phyloP scores from a whole-genome alignment of 2,797 vertebrate species.

The Orientallactaga sibirica region DNA sequence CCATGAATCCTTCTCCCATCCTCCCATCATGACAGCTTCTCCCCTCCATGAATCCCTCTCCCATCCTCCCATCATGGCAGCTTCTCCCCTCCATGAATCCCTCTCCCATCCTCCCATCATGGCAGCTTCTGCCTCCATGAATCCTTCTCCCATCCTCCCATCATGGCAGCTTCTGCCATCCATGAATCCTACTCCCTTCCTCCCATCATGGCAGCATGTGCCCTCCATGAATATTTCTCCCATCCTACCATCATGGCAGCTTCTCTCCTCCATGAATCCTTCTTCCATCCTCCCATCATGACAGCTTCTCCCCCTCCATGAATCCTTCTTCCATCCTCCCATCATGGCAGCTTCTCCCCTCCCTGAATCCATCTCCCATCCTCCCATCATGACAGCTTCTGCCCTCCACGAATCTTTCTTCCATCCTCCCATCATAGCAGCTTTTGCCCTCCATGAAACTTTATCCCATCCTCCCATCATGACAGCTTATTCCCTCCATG shows the following conservation, averaged over 20 bases:
- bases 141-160: background rate
- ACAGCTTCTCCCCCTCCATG: background rate
- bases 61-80: background rate
- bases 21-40: background rate
- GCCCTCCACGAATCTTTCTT: background rate
- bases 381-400: background rate
- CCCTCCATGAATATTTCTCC: background rate
- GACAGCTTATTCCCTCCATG: background rate
- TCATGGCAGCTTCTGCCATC: background rate
- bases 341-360: background rate
- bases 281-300: background rate
- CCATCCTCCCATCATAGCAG: background rate
- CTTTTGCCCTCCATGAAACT: background rate
- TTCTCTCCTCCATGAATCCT: background rate
- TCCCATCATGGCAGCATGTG: background rate
- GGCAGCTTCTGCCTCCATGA: background rate
- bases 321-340: background rate
- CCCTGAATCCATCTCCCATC: background rate
- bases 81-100: background rate
- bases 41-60: background rate
- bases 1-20: background rate
- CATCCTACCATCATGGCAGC: background rate
- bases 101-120: background rate
- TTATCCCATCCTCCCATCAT: too few species aligned
- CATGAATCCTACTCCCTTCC: background rate